Conservation (phyloP, 2,888 invertebrate species). For the Ennomos erosarius region DNA sequence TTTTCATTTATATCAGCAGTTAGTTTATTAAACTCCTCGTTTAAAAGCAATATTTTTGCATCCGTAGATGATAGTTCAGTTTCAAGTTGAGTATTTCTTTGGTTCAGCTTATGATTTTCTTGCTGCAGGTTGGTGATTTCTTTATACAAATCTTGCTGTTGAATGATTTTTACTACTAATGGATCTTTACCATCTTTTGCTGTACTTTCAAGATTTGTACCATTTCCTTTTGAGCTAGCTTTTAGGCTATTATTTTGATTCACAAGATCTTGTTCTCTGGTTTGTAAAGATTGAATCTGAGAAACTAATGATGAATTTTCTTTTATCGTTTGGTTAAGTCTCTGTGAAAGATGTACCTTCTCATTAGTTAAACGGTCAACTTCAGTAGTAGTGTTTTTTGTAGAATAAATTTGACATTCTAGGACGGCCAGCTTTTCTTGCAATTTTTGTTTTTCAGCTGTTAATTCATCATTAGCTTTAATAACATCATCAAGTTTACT, state of each 20-base stretch:
- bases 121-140: constrained; percentile 54
- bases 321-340: constrained; percentile 29
- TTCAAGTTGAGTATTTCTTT: constrained; percentile 60
- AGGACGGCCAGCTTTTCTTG: constrained; percentile 49
- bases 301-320: constrained; percentile 49
- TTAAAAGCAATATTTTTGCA: constrained; percentile 65
- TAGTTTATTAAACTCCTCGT: constrained; percentile 70
- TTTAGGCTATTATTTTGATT: constrained; percentile 23
- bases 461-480: constrained; percentile 53
- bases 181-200: constrained; percentile 15
- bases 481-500: constrained; percentile 51
- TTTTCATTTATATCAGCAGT: constrained; percentile 72
- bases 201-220: constrained; percentile 15
- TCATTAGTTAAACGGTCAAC: constrained; percentile 45
- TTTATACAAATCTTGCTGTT: constrained; percentile 28
- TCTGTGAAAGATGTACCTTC: constrained; percentile 36
- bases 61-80: constrained; percentile 62
- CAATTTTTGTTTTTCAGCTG: constrained; percentile 53
- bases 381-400: constrained; percentile 19
- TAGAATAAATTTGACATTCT: constrained; percentile 40
- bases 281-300: constrained; percentile 28
- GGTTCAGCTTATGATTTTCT: constrained; percentile 35
- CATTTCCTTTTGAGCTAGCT: constrained; percentile 14
- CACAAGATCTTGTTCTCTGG: constrained; percentile 21
- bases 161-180: constrained; percentile 21